Percentiles rank a stretch among this genome's conserved stretches.
These are phyloP conservation scores for Argya squamiceps DNA, from an alignment of 2,797 vertebrate species.

Conservation along the genomic window DNA sequence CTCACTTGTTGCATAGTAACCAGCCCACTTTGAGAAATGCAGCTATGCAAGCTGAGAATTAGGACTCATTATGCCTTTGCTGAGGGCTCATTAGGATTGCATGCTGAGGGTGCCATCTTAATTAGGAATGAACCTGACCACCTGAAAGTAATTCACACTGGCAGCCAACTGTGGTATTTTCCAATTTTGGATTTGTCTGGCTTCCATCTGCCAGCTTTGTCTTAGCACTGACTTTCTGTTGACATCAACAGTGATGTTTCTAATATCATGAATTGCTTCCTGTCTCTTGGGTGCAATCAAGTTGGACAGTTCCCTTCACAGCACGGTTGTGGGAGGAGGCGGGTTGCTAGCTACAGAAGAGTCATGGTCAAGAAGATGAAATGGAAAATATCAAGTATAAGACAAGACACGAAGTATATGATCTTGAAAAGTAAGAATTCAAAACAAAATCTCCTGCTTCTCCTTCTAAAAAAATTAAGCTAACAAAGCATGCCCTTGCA, in stretches of 20 bases:
- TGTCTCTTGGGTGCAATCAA: constrained; percentile 3
- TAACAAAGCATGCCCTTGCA: not conserved
- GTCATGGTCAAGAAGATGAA: not conserved
- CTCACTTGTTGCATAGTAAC: constrained; percentile 47
- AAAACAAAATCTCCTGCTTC: not conserved
- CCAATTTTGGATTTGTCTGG: constrained; percentile 49
- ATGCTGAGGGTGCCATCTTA: constrained; percentile 49
- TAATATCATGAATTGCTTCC: constrained; percentile 6
- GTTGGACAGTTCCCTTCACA: not conserved
- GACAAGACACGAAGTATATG: not conserved
- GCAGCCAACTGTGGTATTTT: constrained; percentile 63
- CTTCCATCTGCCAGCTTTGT: constrained; percentile 59
- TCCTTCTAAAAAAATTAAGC: not conserved
- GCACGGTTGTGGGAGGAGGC: not conserved
- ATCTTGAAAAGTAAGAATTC: not conserved
- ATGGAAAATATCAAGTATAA: not conserved
- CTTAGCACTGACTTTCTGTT: constrained; percentile 33
- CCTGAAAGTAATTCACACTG: constrained; percentile 70
- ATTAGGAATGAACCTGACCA: constrained; percentile 67
- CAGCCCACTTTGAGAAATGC: constrained; percentile 2
- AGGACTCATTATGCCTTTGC: constrained; percentile 29
- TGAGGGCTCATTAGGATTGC: constrained; percentile 51
- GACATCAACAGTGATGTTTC: not conserved
- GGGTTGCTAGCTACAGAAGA: not conserved
- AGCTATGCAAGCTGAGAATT: constrained; percentile 40